Conservation (phyloP, 2,113 vertebrate species). For the Syngnathus floridae region DNA sequence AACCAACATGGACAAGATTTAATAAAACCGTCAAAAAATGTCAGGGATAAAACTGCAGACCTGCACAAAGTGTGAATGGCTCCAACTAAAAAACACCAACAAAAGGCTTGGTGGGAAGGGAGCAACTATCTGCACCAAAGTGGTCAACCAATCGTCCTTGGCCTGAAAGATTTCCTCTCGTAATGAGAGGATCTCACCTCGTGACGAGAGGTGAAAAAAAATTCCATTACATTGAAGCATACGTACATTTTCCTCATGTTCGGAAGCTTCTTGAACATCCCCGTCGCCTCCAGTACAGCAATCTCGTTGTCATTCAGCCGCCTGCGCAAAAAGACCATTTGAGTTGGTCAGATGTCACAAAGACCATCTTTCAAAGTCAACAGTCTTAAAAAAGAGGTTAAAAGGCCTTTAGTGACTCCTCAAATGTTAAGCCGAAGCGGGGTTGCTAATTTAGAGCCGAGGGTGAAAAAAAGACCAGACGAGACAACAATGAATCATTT, state of each 20-base stretch:
- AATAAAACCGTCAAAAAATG: no score
- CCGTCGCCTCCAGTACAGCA: constrained; percentile 79
- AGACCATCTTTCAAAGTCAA: neutral
- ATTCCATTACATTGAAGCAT: neutral
- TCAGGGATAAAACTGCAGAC: no score
- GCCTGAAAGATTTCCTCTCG: no score
- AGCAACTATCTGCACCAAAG: no score
- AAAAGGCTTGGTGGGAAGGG: no score
- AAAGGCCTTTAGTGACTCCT: constrained; percentile 29
- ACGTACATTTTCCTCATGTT: constrained; percentile 91
- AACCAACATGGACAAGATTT: no score
- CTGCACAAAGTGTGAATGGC: no score
- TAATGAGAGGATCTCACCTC: no score
- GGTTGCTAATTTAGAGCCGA: constrained; percentile 5
- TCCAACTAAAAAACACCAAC: no score
- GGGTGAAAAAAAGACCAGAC: constrained; percentile 1
- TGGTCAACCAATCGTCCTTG: no score
- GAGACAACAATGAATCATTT: constrained; percentile 52
- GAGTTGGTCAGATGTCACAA: constrained; percentile 3
- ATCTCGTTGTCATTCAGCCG: constrained; percentile 95
- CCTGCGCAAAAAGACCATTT: constrained; percentile 58
- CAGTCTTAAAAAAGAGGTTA: constrained; percentile 21
- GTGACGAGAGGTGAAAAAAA: neutral
- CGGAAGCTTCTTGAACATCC: constrained; percentile 89
- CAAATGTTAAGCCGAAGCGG: constrained; percentile 19